Evolutionary conservation across 2,888 invertebrate species (phyloP).

Genomic region (Sepioteuthis lessoniana): DNA sequence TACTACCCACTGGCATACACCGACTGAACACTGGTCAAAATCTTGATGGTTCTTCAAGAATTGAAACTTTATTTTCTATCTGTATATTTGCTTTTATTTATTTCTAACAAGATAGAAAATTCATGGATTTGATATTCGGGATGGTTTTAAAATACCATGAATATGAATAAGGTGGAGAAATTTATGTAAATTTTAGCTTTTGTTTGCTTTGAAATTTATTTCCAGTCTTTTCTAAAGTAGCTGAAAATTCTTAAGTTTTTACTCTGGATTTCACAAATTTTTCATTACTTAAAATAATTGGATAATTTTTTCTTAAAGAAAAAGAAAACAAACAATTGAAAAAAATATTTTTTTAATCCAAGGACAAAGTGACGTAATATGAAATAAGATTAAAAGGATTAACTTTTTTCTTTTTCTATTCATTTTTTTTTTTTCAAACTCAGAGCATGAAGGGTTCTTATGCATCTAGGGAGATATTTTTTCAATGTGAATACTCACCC

Average conservation of each 20-base stretch:
- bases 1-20: too few species aligned
- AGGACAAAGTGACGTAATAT: conserved; percentile 33
- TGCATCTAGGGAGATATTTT: not conserved
- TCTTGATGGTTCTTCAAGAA: too few species aligned
- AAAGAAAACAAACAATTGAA: not conserved
- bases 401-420: not conserved
- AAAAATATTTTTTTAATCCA: not conserved
- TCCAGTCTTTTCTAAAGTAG: not conserved
- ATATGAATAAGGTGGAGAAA: not conserved
- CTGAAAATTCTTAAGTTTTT: not conserved
- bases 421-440: not conserved
- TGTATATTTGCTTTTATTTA: not conserved
- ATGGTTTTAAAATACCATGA: not conserved
- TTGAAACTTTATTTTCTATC: too few species aligned
- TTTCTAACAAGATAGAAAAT: not conserved
- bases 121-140: not conserved
- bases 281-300: conserved; percentile 33
- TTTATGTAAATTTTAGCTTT: not conserved
- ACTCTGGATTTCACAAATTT: conserved; percentile 1
- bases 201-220: not conserved
- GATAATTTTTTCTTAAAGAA: not conserved
- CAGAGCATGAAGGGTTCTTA: not conserved
- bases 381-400: not conserved
- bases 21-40: too few species aligned
- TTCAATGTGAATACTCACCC: not conserved